Base-by-base conservation (phyloP, 1,140 invertebrate genomes). In the Oscheius sp. region DNA sequence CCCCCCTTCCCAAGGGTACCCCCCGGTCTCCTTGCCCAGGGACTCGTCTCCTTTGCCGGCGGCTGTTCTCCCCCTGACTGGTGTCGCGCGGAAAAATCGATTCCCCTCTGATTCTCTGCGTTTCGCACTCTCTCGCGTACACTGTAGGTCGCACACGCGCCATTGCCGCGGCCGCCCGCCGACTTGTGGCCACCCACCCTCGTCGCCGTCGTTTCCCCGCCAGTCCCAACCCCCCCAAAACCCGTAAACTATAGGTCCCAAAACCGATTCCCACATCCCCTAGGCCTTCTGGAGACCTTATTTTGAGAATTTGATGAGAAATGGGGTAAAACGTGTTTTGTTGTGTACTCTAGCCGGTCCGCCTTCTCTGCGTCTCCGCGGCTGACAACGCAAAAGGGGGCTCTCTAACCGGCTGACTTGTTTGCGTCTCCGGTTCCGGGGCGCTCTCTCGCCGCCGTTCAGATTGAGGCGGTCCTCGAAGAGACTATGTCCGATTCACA, bases 101-200 rank as follows among this genome's bases (percentile, higher is more conserved):
- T 55, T 7, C 49, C 23, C 28, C 15, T 55, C 49, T 55, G 23
- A 55, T 55, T 55, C 49, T 55, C 49, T 55, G 15, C 4, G 49
- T 23, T 26, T 55, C 49, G 15, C 23, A 15, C 49, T 55, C 49
- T 55, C 49, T 55, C 49, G 49, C 49, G 49, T 55, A 55, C 49
- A 55, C 49, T 55, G 49, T 55, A 55, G 49, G 49, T 55, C 49
- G 49, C 49, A 55, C 49, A 55, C 49, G 49, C 49, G 49, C 49
- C 49, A 55, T 55, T 55, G 49, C 49, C 49, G 49, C 49, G 28
- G 49, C 23, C 49, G 49, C 49, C 49, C 49, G 15, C 15, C 49
- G 49, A 15, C 49, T 20, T 55, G 15, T 55, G 49, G 49, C 49
- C 28, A 55, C 49, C 49, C 49, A 26, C 7, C 49, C 23, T 55